Evolutionary conservation across 2,888 invertebrate species (phyloP).

Genomic region (Pseudanteris insignis): DNA sequence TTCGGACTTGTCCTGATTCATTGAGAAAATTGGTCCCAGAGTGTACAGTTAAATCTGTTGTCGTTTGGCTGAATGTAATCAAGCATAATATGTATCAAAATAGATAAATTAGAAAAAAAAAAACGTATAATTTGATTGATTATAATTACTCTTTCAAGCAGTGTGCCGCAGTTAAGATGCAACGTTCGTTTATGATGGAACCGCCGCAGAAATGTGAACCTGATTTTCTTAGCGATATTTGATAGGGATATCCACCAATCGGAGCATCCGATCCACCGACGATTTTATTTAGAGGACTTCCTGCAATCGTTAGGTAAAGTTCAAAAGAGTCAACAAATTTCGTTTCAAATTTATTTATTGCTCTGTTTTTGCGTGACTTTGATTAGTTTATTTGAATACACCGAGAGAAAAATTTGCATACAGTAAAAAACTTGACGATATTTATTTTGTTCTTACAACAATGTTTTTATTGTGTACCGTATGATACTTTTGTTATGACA

Average conservation of each 20-base stretch:
- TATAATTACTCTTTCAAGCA: slow-evolving; percentile 34
- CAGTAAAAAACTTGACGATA: too few species aligned
- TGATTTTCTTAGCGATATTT: slow-evolving; percentile 67
- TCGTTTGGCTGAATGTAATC: slow-evolving; percentile 19
- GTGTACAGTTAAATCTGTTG: slow-evolving; percentile 32
- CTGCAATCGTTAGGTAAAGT: too few species aligned
- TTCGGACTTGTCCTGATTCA: slow-evolving; percentile 30
- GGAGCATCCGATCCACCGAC: slow-evolving; percentile 69
- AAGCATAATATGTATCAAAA: background rate
- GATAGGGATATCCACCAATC: slow-evolving; percentile 69
- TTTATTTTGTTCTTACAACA: too few species aligned
- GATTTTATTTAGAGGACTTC: slow-evolving; percentile 26
- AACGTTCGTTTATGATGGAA: slow-evolving; percentile 68
- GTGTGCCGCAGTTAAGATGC: slow-evolving; percentile 67
- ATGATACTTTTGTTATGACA: too few species aligned
- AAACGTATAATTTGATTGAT: too few species aligned
- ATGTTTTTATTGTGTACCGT: too few species aligned
- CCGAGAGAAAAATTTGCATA: too few species aligned
- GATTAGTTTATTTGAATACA: too few species aligned
- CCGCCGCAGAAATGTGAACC: slow-evolving; percentile 71
- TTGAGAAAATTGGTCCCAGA: slow-evolving; percentile 45
- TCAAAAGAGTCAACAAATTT: too few species aligned
- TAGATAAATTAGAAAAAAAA: slow-evolving; percentile 2
- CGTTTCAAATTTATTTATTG: too few species aligned
- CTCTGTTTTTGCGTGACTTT: too few species aligned